Conservation (phyloP, 2,888 invertebrate genomes). For the Charanyca ferruginea region DNA sequence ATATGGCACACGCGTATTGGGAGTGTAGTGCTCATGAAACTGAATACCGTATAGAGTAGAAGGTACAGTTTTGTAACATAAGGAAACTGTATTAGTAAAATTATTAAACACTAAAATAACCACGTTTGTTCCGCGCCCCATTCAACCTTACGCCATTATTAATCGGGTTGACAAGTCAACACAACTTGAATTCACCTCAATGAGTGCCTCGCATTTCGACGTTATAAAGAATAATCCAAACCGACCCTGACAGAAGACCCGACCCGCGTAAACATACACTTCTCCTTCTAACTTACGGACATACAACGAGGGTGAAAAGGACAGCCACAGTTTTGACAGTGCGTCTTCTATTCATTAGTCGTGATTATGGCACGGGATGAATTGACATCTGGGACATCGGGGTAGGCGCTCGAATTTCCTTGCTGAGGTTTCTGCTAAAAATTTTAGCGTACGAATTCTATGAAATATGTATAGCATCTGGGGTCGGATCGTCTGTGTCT, state of each 20-base stretch:
- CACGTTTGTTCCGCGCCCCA: slow-evolving; percentile 55
- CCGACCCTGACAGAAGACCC: slow-evolving; percentile 80
- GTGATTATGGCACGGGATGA: slow-evolving; percentile 87
- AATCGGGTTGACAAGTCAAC: slow-evolving; percentile 86
- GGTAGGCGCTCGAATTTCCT: slow-evolving; percentile 84
- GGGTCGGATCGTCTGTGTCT: slow-evolving; percentile 54
- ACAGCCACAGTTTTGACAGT: slow-evolving; percentile 77
- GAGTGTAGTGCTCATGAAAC: too few relatives aligned
- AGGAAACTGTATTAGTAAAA: slow-evolving; percentile 1
- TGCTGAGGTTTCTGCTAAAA: slow-evolving; percentile 85
- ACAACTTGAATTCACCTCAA: slow-evolving; percentile 87
- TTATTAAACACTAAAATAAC: slow-evolving; percentile 37
- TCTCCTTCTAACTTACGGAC: slow-evolving; percentile 78
- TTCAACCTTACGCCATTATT: slow-evolving; percentile 80
- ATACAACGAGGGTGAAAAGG: slow-evolving; percentile 75
- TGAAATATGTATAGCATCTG: slow-evolving; percentile 77
- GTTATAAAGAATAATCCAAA: slow-evolving; percentile 89
- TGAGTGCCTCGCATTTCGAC: slow-evolving; percentile 88
- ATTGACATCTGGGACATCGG: slow-evolving; percentile 89
- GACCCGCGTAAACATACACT: slow-evolving; percentile 73
- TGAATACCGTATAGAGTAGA: too few relatives aligned
- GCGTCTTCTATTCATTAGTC: slow-evolving; percentile 89
- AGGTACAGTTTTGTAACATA: background rate
- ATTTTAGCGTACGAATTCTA: slow-evolving; percentile 79
- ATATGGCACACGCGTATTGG: too few relatives aligned